A percentile compares a stretch with the other conserved stretches of the same genome.
phyloP scores from a whole-genome alignment of 1,140 invertebrate genomes.

The Metopolophium dirhodum region DNA sequence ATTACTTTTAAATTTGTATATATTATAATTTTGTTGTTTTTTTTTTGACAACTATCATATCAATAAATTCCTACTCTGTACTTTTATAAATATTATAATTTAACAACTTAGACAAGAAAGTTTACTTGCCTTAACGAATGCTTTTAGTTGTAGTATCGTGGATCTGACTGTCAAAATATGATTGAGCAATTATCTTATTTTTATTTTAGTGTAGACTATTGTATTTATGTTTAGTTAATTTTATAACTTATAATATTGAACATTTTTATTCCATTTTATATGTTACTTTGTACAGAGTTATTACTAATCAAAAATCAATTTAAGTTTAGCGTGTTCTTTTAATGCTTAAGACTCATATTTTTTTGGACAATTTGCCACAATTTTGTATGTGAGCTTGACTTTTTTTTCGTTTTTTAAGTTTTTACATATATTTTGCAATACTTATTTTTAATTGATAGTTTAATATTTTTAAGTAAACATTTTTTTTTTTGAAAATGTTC shows the following conservation, averaged over 20 bases:
- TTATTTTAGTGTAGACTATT: background rate
- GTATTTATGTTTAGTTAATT: background rate
- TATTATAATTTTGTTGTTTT: background rate
- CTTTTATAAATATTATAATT: slow-evolving; percentile 30
- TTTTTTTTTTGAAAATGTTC: background rate
- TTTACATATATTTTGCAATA: background rate
- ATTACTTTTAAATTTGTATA: background rate
- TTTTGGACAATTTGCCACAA: background rate
- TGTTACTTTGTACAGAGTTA: background rate
- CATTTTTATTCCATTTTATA: background rate
- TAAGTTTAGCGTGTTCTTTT: background rate
- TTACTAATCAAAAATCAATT: background rate
- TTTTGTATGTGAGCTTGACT: background rate
- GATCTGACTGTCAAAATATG: background rate
- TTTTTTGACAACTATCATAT: slow-evolving; percentile 41
- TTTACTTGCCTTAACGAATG: background rate
- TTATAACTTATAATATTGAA: background rate
- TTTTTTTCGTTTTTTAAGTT: background rate
- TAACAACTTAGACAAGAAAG: background rate
- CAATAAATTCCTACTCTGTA: slow-evolving; percentile 49
- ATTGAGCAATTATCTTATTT: background rate
- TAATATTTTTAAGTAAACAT: background rate
- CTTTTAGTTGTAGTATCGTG: background rate
- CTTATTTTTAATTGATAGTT: background rate
- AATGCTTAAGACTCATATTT: background rate